Conservation (phyloP, 2,797 vertebrate genomes). For the Rallus crepitans region DNA sequence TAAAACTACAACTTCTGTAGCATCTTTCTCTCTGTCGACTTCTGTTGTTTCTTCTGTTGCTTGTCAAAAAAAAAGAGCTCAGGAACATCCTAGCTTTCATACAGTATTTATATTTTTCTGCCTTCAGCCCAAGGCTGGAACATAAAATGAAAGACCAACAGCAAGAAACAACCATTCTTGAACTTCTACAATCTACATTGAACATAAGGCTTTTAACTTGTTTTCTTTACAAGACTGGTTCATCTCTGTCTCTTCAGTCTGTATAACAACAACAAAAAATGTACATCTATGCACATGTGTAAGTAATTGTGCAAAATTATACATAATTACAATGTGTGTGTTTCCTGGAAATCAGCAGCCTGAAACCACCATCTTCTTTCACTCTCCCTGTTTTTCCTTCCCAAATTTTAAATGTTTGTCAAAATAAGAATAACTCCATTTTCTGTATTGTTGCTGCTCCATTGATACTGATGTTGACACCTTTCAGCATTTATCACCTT, state of each 20-base stretch:
- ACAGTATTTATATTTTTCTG: background rate
- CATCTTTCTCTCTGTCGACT: background rate
- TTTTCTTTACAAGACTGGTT: background rate
- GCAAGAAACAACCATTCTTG: background rate
- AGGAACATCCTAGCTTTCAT: background rate
- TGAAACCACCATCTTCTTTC: background rate
- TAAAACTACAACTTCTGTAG: background rate
- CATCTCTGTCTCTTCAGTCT: background rate
- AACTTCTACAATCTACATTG: background rate
- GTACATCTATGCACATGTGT: background rate
- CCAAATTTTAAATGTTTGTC: background rate
- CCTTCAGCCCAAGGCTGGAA: background rate
- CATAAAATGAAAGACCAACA: background rate
- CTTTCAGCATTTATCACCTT: slow-evolving; percentile 29
- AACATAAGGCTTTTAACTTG: background rate
- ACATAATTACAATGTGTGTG: background rate
- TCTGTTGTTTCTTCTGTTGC: background rate
- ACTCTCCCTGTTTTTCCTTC: background rate
- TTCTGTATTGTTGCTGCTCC: background rate
- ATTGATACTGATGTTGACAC: background rate
- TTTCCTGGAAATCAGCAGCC: background rate
- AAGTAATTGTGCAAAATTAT: background rate
- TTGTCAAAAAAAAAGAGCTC: background rate
- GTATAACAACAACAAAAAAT: background rate
- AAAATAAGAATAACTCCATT: slow-evolving; percentile 1